Evolutionary conservation across 2,888 invertebrate genomes (phyloP), one percentile per base, ranked within the genome.

Genomic region (Tipula unca): DNA sequence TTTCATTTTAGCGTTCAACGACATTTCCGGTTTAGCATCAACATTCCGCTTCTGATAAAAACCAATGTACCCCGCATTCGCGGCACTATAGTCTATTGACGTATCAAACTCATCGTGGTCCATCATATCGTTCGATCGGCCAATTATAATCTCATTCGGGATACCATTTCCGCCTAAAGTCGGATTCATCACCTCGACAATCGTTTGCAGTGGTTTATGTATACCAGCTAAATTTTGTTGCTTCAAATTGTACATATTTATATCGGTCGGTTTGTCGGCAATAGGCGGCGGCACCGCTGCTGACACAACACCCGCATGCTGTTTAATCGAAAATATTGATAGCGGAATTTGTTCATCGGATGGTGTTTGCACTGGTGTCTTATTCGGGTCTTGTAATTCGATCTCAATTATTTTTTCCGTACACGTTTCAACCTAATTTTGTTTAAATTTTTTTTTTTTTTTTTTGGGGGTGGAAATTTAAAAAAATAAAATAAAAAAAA

Each of bases 321-420:
- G 17, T n/a, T 17, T 32, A 13, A 42, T 85, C 35, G 32, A 3
- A 69, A 69, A 69, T 20, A 69, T 25, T 8, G 69, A 69, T 20
- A 91, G 91, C 87, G 91, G 90, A 85, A 91, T 92, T 91, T 89
- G 93, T 90, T 90, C 93, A 89, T 92, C 93, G 90, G 89, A 93
- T 88, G 35, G 92, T 92, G 86, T 90, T 92, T 86, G 93, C 93
- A 14, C 93, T 88, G 86, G 89, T 89, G 87, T 90, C 90, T 54
- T 92, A 91, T 88, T 93, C 90, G 88, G 94, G 92, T 91, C 93
- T 92, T 90, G 93, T 94, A 97, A 91, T 91, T 97, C 97, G 91
- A 97, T 91, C 86, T 97, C 96, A 91, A 97, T 96, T 88, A 97
- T 97, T 92, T 96, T 97, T 92, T 97, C 96, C 91, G 96, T 95